phyloP scores from a whole-genome alignment of 2,113 vertebrate species.

The Trogon surrucura region DNA sequence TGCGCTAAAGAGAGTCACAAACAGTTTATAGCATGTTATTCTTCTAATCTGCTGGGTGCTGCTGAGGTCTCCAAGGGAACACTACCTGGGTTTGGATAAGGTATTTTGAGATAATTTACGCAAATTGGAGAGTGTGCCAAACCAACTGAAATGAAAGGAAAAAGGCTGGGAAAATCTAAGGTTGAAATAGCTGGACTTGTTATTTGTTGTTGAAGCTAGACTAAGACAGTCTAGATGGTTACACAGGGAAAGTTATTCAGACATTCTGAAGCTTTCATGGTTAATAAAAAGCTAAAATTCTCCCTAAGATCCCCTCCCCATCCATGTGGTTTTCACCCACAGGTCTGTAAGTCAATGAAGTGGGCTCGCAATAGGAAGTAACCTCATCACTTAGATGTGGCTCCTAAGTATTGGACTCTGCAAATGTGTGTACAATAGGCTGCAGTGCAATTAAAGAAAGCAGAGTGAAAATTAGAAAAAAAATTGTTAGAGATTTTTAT shows the following conservation, averaged over 20 bases:
- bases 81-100: neutral
- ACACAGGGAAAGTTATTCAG: neutral
- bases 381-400: neutral
- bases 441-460: slow-evolving; percentile 18
- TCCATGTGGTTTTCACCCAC: neutral
- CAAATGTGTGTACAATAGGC: neutral
- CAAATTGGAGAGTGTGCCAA: neutral
- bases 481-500: too few species aligned
- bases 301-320: neutral
- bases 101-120: neutral
- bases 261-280: neutral
- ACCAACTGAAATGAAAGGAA: neutral
- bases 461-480: neutral
- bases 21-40: neutral
- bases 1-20: neutral
- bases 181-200: neutral
- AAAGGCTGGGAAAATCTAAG: neutral
- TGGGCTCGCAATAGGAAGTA: neutral
- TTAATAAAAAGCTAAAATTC: neutral
- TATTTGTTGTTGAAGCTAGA: neutral
- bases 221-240: neutral
- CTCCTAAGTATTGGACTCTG: neutral
- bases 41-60: neutral
- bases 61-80: neutral
- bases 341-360: neutral